Percentiles rank a stretch among this genome's conserved stretches.
Evolutionary conservation across 2,888 invertebrate species (phyloP).

Genomic region (Parochlus steinenii): DNA sequence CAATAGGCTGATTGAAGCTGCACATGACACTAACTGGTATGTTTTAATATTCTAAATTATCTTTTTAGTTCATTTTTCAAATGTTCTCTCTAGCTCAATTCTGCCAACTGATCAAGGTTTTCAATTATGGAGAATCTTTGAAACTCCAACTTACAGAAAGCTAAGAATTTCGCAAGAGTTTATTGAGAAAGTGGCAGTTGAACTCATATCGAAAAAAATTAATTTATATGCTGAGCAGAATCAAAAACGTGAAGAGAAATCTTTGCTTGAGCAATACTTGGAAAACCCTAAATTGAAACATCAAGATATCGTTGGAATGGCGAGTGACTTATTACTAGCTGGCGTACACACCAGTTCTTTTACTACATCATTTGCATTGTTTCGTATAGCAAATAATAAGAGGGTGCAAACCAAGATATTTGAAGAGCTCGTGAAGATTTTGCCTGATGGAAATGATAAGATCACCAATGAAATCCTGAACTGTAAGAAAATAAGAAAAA

Average conservation of each 20-base stretch:
- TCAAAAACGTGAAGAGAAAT: slow-evolving; percentile 20
- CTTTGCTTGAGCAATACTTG: slow-evolving; percentile 52
- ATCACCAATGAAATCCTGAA: slow-evolving; percentile 39
- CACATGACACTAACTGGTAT: slow-evolving; percentile 53
- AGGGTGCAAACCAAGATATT: slow-evolving; percentile 48
- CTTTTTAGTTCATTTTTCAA: slow-evolving; percentile 26
- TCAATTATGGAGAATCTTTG: slow-evolving; percentile 45
- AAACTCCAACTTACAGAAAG: slow-evolving; percentile 55
- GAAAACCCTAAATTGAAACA: slow-evolving; percentile 49
- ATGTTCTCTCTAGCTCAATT: slow-evolving; percentile 17
- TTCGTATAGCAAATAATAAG: slow-evolving; percentile 57
- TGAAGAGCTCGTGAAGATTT: slow-evolving; percentile 40
- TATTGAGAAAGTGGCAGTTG: slow-evolving; percentile 56
- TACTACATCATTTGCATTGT: slow-evolving; percentile 57
- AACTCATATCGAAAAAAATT: slow-evolving; percentile 42
- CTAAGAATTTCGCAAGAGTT: slow-evolving; percentile 48
- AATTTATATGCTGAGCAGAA: slow-evolving; percentile 29
- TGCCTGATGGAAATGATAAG: slow-evolving; percentile 34
- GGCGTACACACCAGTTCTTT: slow-evolving; percentile 77
- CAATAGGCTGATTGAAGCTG: slow-evolving; percentile 50
- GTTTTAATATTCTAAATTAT: slow-evolving; percentile 54
- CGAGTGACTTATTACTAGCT: slow-evolving; percentile 68
- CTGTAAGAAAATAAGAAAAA: no score
- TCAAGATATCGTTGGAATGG: slow-evolving; percentile 68
- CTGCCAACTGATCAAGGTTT: slow-evolving; percentile 29